Evolutionary conservation across 2,797 vertebrate species (phyloP), one percentile per base, ranked within the genome.

Genomic region (Avahi laniger): DNA sequence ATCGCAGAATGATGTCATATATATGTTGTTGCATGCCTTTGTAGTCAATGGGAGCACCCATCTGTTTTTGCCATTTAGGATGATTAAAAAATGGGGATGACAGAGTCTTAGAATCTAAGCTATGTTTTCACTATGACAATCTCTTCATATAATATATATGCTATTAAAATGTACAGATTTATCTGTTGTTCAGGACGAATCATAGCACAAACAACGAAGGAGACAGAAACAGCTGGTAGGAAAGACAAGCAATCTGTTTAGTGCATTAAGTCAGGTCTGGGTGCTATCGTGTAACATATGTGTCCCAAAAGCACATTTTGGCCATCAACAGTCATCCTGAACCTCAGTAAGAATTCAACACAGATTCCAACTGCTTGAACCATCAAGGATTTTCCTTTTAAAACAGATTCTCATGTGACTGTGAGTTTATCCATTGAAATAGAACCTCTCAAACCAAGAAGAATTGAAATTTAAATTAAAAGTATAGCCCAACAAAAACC

Each of bases 321-420:
- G 86, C 76, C 94, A 97, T 98, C 96, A 97, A 82, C 65, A 97
- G 81, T 97, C 97, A 98, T 96, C 92, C 38, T 95, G 97, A 98
- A 97, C 96, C 65, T 85, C 85, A 97, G 43, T 61, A 97, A 98
- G 84, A 98, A 98, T 93, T 88, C 78, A 98, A 94, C 94, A 96
- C 97, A 98, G 97, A 98, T 97, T 97, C 97, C 98, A 96, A 92
- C 96, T 97, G 89, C 95, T 98, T 98, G 96, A 98, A 96, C 91
- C 89, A 95, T 98, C 90, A 97, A 95, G 93, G 93, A 97, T 97
- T 98, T 98, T 98, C 95, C 93, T 94, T 97, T 97, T 88, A 97
- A 98, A 91, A 95, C 93, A 93, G 93, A 67, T 98, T 98, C 98
- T 98, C 97, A 95, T 96, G 94, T 98, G 78, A 97, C 98, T 97